Conservation (phyloP, 2,888 invertebrate genomes). For the Augochlorella aurata region DNA sequence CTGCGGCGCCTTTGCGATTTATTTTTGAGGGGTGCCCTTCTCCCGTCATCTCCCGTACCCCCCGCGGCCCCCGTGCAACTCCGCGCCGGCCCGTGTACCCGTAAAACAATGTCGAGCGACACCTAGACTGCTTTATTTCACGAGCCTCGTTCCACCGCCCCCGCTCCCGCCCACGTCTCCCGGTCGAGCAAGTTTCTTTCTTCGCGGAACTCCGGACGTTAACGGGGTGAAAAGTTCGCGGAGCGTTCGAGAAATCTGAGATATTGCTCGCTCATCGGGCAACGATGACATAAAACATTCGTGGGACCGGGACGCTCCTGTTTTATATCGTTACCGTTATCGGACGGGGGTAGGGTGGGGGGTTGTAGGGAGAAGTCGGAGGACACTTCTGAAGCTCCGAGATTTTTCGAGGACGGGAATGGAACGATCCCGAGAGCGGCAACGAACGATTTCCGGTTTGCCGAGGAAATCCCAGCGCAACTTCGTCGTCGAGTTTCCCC, state of each 20-base stretch:
- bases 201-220: conserved; percentile 57
- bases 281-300: conserved; percentile 58
- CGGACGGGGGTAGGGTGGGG: no score
- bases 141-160: conserved; percentile 54
- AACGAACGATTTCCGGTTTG: neutral
- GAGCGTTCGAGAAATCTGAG: conserved; percentile 55
- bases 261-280: conserved; percentile 61
- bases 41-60: neutral
- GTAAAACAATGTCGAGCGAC: conserved; percentile 53
- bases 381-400: neutral
- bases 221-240: conserved; percentile 65
- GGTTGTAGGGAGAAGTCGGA: no score
- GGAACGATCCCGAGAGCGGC: conserved; percentile 31
- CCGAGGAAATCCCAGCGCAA: neutral
- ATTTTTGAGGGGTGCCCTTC: conserved; percentile 70
- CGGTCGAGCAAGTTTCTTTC: conserved; percentile 57
- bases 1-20: conserved; percentile 77
- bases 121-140: conserved; percentile 64
- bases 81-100: conserved; percentile 30
- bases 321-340: conserved; percentile 45
- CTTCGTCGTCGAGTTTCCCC: neutral
- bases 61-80: neutral
- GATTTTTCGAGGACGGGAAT: neutral
- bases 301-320: conserved; percentile 29
- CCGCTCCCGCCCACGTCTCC: neutral